These are phyloP conservation scores for Chaenocephalus aceratus DNA, from an alignment of 2,113 vertebrate species.

Conservation along the genomic window DNA sequence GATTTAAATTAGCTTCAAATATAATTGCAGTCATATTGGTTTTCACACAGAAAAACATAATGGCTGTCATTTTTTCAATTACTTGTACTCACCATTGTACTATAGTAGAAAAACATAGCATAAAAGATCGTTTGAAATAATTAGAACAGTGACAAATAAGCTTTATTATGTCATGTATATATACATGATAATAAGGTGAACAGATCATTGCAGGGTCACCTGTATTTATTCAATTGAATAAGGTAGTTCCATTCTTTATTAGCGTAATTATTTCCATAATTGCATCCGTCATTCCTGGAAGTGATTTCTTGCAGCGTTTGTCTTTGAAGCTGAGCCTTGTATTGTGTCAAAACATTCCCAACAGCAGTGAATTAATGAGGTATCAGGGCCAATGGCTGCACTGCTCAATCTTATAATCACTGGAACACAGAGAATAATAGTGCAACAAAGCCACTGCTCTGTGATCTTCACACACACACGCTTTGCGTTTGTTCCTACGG, in stretches of 20 bases:
- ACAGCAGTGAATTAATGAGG: conserved; percentile 49
- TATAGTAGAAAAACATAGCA: conserved; percentile 1
- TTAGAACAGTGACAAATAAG: neutral
- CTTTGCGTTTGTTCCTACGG: conserved; percentile 26
- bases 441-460: conserved; percentile 22
- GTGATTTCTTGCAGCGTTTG: conserved; percentile 35
- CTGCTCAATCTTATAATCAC: conserved; percentile 43
- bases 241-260: conserved; percentile 6
- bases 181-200: neutral
- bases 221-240: conserved; percentile 1
- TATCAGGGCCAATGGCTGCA: conserved; percentile 10
- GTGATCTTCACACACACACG: conserved; percentile 12
- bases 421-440: conserved; percentile 32
- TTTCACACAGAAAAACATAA: neutral
- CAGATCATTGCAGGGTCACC: neutral
- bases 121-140: neutral
- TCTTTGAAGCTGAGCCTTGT: conserved; percentile 22
- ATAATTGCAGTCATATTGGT: neutral
- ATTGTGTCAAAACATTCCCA: conserved; percentile 50
- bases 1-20: neutral
- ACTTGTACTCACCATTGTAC: neutral
- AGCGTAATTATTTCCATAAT: conserved; percentile 18
- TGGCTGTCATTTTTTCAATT: neutral
- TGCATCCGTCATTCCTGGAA: conserved; percentile 32
- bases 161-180: neutral